Percentiles rank a stretch among this genome's conserved stretches.
Conservation (phyloP, 2,797 vertebrate genomes). For the Halcyon badia region DNA sequence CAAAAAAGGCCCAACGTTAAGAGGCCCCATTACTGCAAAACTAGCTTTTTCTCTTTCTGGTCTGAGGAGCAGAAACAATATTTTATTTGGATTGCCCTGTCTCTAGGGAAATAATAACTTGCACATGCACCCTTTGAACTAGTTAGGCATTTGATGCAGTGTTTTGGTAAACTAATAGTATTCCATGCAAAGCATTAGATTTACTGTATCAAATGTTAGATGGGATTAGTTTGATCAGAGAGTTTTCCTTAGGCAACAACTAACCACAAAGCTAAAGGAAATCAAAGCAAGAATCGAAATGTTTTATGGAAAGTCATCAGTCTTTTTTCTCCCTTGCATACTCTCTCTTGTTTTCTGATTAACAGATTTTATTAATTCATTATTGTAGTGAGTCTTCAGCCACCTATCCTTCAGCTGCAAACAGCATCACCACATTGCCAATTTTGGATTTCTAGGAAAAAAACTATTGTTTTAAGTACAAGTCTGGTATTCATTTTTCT, state of each 20-base stretch:
- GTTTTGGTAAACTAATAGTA: neutral
- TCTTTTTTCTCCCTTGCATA: neutral
- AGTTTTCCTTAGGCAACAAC: constrained; percentile 51
- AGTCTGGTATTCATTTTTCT: neutral
- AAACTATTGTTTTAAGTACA: neutral
- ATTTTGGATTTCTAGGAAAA: neutral
- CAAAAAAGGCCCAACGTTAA: constrained; percentile 3
- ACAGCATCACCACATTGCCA: neutral
- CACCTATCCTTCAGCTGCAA: neutral
- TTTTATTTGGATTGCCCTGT: constrained; percentile 46
- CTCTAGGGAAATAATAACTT: constrained; percentile 32
- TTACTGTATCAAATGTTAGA: neutral
- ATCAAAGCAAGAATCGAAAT: constrained; percentile 46
- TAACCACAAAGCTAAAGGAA: constrained; percentile 35
- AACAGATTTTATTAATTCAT: neutral
- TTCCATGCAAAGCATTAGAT: neutral
- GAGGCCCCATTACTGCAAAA: neutral
- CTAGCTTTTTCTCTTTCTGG: constrained; percentile 36
- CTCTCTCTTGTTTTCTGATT: neutral
- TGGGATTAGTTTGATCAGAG: neutral
- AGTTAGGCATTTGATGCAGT: neutral
- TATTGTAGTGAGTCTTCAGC: neutral
- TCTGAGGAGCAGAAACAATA: constrained; percentile 49
- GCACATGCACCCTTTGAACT: neutral
- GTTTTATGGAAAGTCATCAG: constrained; percentile 10